A percentile compares a stretch with the other conserved stretches of the same genome.
These are phyloP conservation scores for Nyctereutes procyonoides DNA, from an alignment of 2,113 vertebrate genomes.

Conservation along the genomic window DNA sequence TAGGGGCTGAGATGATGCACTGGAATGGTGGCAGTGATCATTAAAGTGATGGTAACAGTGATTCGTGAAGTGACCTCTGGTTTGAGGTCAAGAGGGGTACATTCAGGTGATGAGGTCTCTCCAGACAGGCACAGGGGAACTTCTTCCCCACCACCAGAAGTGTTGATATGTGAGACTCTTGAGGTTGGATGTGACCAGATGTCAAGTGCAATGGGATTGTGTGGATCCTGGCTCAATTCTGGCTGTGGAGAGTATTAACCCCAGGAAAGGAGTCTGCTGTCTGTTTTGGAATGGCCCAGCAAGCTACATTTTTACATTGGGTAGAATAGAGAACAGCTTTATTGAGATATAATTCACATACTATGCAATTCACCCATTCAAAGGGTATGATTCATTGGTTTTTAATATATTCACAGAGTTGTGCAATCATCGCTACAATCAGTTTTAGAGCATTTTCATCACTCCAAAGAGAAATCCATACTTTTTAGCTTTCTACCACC, in stretches of 20 bases:
- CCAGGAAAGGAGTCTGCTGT: background rate
- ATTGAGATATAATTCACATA: background rate
- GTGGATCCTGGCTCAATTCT: background rate
- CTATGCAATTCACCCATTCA: background rate
- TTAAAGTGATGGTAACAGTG: background rate
- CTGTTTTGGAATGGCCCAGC: background rate
- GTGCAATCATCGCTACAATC: background rate
- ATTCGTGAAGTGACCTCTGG: background rate
- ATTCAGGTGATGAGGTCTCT: background rate
- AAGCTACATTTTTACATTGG: background rate
- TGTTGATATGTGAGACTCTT: background rate
- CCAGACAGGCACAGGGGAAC: background rate
- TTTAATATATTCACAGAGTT: background rate
- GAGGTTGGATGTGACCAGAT: background rate
- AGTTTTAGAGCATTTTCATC: slow-evolving; percentile 7
- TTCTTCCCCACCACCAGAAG: background rate
- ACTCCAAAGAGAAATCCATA: background rate
- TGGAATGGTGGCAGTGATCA: background rate
- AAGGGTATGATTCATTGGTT: background rate
- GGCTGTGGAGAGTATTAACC: background rate
- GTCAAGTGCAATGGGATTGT: background rate
- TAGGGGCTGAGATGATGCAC: background rate
- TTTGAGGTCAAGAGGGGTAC: background rate
- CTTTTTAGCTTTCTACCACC: background rate
- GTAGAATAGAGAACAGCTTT: background rate